Conservation (phyloP, 1,140 invertebrate genomes). For the Octopus sinensis region DNA sequence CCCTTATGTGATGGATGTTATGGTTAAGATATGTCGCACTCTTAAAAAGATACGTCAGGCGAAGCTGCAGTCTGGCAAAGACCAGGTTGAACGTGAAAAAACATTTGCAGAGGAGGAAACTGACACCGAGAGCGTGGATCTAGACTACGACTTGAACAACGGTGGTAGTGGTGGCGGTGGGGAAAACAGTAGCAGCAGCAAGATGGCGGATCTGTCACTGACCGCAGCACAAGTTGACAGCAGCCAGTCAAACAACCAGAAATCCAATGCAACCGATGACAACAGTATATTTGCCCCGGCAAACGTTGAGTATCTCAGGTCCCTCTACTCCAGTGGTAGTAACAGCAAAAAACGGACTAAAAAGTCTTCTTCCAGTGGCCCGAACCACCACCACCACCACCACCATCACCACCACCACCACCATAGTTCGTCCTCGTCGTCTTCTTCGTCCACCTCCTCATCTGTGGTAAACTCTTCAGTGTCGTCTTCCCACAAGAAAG, state of each 20-base stretch:
- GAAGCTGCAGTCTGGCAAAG: neutral
- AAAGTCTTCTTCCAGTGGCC: neutral
- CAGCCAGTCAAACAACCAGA: too few relatives aligned
- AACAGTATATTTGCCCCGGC: neutral
- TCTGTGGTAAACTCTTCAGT: neutral
- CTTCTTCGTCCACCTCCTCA: neutral
- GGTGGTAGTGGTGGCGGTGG: neutral
- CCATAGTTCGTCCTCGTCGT: neutral
- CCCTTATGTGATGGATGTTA: constrained; percentile 6
- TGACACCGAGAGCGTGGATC: neutral
- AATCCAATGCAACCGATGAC: neutral
- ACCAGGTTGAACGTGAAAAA: neutral
- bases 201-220: neutral
- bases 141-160: constrained; percentile 1
- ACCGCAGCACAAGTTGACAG: neutral
- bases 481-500: neutral
- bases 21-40: neutral
- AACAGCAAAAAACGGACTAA: neutral
- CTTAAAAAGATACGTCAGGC: neutral
- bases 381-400: neutral
- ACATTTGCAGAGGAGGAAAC: neutral
- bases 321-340: neutral
- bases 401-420: constrained; percentile 1
- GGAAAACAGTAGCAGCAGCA: neutral
- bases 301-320: neutral